These are phyloP conservation scores for Lemur catta DNA, from an alignment of 2,797 vertebrate species.

Conservation along the genomic window DNA sequence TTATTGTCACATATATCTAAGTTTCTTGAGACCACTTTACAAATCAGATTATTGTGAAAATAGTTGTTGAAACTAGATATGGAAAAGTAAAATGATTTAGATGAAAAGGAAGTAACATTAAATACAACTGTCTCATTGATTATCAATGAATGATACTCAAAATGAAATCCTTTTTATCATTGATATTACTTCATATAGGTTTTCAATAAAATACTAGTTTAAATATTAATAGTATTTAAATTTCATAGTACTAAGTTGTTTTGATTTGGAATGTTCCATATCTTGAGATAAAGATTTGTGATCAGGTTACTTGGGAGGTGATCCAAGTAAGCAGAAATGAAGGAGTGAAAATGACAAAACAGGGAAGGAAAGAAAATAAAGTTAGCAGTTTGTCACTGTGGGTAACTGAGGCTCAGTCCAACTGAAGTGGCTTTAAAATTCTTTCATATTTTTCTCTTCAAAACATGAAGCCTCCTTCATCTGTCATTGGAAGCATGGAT, in stretches of 20 bases:
- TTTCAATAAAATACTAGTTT: neutral
- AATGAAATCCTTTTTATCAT: neutral
- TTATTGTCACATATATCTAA: constrained; percentile 19
- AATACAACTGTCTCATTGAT: neutral
- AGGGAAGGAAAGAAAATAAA: neutral
- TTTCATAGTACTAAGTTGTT: neutral
- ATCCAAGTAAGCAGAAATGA: neutral
- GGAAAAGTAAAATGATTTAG: neutral
- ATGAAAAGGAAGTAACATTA: neutral
- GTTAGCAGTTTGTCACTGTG: neutral
- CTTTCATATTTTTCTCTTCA: neutral
- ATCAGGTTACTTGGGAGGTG: neutral
- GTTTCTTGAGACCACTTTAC: neutral
- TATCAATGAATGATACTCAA: neutral
- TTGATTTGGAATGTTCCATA: neutral
- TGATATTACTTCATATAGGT: neutral
- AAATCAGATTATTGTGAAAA: constrained; percentile 17
- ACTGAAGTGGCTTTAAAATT: neutral
- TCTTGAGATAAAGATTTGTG: neutral
- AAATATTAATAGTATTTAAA: neutral
- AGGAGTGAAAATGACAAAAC: neutral
- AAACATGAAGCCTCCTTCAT: neutral
- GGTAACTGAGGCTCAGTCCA: neutral
- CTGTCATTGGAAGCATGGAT: neutral
- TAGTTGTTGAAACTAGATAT: neutral